A percentile compares a stretch with the other conserved stretches of the same genome.
Evolutionary conservation across 2,113 vertebrate genomes (phyloP).

Genomic region (Rhinopomastus cyanomelas): DNA sequence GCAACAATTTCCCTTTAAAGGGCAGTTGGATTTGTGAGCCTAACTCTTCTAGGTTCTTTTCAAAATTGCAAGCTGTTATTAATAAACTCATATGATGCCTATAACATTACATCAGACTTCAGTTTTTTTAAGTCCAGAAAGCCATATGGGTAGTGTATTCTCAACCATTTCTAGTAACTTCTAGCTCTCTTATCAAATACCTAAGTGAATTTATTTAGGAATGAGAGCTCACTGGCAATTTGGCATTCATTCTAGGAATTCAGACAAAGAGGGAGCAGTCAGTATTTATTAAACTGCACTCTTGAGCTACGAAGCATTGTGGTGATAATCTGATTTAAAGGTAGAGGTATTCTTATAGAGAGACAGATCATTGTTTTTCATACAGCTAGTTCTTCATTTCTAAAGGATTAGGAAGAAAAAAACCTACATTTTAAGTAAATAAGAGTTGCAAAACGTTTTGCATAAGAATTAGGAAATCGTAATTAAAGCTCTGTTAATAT

Average conservation of each 20-base stretch:
- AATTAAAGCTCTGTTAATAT: not conserved
- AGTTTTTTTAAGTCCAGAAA: conserved; percentile 32
- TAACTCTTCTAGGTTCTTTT: conserved; percentile 28
- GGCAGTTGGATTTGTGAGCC: conserved; percentile 8
- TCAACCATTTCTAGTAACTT: conserved; percentile 16
- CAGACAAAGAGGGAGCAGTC: not conserved
- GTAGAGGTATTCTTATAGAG: not conserved
- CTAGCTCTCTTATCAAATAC: conserved; percentile 6
- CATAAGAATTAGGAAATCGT: not conserved
- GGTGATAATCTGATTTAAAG: not conserved
- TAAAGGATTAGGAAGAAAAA: not conserved
- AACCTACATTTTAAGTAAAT: not conserved
- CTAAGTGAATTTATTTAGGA: not conserved
- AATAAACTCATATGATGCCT: conserved; percentile 42
- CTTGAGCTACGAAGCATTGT: not conserved
- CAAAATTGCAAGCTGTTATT: conserved; percentile 53
- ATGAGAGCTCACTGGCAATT: not conserved
- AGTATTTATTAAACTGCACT: not conserved
- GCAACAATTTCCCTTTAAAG: conserved; percentile 36
- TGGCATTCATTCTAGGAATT: not conserved
- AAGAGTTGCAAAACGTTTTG: not conserved
- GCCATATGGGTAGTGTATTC: conserved; percentile 39
- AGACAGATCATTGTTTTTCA: not conserved
- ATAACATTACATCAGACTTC: conserved; percentile 46
- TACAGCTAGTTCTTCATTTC: not conserved